Evolutionary conservation across 2,797 vertebrate genomes (phyloP).

Genomic region (Vireo griseus): DNA sequence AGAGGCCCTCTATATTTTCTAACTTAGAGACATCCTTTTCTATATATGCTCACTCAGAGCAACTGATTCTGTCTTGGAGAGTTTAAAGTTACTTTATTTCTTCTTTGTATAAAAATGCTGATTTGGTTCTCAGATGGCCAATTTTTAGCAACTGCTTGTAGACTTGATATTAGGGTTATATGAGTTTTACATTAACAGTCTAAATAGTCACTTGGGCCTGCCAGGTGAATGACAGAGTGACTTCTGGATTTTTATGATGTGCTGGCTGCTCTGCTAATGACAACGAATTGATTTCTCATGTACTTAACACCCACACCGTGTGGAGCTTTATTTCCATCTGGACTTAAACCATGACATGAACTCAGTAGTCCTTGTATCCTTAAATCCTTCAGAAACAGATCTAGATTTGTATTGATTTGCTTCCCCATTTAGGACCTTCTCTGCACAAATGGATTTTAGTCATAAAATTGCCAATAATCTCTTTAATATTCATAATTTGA

Average conservation of each 20-base stretch:
- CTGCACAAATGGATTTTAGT: not conserved
- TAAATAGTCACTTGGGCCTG: not conserved
- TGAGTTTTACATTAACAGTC: not conserved
- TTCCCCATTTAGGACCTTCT: not conserved
- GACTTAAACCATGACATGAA: not conserved
- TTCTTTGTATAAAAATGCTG: not conserved
- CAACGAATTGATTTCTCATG: not conserved
- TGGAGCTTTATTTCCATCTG: not conserved
- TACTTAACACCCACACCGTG: accelerated
- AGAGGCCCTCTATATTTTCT: not conserved
- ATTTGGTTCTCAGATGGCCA: not conserved
- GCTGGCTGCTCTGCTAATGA: not conserved
- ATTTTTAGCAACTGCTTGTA: not conserved
- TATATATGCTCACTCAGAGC: not conserved
- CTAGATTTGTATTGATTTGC: not conserved
- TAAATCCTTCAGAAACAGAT: not conserved
- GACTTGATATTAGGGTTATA: not conserved
- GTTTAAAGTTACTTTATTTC: not conserved
- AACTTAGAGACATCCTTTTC: not conserved
- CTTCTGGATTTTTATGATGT: not conserved
- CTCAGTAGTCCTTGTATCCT: not conserved
- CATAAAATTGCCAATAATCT: not conserved
- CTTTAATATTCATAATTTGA: not conserved
- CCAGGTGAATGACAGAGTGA: not conserved
- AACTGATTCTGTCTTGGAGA: not conserved